Evolutionary conservation across 2,888 invertebrate species (phyloP), one percentile per base, ranked within the genome.

Genomic region (Calameuta pallipes): DNA sequence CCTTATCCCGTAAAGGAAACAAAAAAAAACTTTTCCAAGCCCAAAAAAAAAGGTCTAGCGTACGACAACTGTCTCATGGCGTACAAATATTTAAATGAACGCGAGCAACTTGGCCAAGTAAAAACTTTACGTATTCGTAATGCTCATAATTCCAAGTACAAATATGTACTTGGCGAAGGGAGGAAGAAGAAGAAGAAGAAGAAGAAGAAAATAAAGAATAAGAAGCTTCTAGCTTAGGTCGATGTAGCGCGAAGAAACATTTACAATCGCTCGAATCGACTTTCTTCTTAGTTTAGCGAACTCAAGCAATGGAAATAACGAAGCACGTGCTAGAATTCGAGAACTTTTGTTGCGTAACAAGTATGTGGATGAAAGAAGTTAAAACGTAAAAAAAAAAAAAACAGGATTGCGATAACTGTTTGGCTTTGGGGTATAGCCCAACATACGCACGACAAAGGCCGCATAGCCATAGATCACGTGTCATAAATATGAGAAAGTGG

Each of bases 401-500:
- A 75, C 76, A 84, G 80, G 80, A 79, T 75, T 79, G 77, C 82
- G 4, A 56, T 23, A 56, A 56, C 56, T 56, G 23, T 56, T 56
- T 56, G 56, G 56, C 56, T 56, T 56, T 56, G 2, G 9, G 9
- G 56, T 23, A 56, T 23, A 56, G 56, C 56, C 9, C 23, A 9
- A 56, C 56, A 9, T 56, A 23, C 56, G 9, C 56, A 56, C 56
- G 56, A 56, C 56, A 56, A 56, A 56, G 23, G 56, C 23, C 12
- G 36, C 3, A 15, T 23, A 78, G 73, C 78, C 81, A 82, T 83
- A 81, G 81, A 85, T 87, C 82, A 82, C 80, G 78, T 73, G 74
- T 77, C 84, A 85, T 86, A 86, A 87, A 86, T 87, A 87, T 82
- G 77, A 75, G 79, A 78, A 76, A 83, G 80, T 82, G 77, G 80